These are phyloP conservation scores for Neoaliturus tenellus DNA, from an alignment of 2,888 invertebrate species.

Conservation along the genomic window DNA sequence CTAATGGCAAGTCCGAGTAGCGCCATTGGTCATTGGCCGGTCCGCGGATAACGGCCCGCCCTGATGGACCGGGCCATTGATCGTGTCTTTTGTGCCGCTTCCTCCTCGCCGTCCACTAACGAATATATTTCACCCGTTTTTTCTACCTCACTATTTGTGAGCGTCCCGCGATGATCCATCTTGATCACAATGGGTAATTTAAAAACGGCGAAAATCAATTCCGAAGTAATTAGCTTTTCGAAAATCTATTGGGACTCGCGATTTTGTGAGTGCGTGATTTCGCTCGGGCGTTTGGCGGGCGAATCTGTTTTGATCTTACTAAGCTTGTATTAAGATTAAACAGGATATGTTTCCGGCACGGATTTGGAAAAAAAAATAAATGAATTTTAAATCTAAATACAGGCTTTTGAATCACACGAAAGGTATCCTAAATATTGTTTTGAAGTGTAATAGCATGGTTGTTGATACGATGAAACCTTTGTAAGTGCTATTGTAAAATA, in stretches of 20 bases:
- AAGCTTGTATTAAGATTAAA: not conserved
- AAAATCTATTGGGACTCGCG: not conserved
- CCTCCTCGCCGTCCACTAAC: slow-evolving; percentile 46
- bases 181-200: slow-evolving; percentile 42
- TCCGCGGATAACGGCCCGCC: not conserved
- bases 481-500: no score
- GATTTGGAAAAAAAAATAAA: not conserved
- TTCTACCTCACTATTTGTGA: slow-evolving; percentile 38
- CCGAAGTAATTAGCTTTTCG: slow-evolving; percentile 7
- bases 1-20: slow-evolving; percentile 26
- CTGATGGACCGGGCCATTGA: slow-evolving; percentile 30
- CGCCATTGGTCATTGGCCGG: slow-evolving; percentile 35
- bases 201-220: slow-evolving; percentile 6
- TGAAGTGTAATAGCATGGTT: no score
- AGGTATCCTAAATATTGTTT: no score
- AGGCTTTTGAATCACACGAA: no score
- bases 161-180: slow-evolving; percentile 39
- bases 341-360: not conserved
- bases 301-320: not conserved
- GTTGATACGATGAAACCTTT: no score
- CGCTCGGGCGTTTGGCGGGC: not conserved
- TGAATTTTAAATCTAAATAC: not conserved
- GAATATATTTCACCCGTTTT: slow-evolving; percentile 51
- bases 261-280: not conserved
- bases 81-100: slow-evolving; percentile 38